phyloP scores from a whole-genome alignment of 1,140 invertebrate species.

The Ruditapes philippinarum region DNA sequence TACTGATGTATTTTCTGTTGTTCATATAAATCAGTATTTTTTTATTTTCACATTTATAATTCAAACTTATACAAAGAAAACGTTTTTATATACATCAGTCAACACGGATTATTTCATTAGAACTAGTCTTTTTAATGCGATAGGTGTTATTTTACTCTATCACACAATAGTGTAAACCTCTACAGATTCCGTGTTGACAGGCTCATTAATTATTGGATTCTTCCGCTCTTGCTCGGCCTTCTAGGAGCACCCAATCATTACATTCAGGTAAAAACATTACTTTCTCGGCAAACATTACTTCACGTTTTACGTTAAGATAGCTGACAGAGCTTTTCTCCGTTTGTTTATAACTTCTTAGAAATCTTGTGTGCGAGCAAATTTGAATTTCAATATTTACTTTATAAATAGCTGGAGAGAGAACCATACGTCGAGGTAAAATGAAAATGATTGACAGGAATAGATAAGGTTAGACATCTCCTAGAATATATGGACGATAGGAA shows the following conservation, averaged over 20 bases:
- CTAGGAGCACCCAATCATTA: neutral
- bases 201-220: conserved; percentile 1
- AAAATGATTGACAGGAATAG: neutral
- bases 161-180: neutral
- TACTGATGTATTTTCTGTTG: too few relatives aligned
- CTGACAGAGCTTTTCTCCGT: neutral
- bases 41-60: too few relatives aligned
- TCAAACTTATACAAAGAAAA: too few relatives aligned
- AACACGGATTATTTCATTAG: too few relatives aligned
- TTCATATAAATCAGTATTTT: too few relatives aligned
- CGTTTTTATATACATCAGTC: too few relatives aligned
- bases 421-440: neutral
- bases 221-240: neutral
- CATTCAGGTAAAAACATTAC: neutral
- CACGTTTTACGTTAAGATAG: neutral
- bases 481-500: neutral
- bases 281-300: neutral
- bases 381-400: neutral
- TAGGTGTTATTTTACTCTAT: too few relatives aligned
- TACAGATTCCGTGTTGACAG: neutral
- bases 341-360: neutral
- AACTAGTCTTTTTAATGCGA: too few relatives aligned
- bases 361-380: neutral
- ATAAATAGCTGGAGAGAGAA: too few relatives aligned
- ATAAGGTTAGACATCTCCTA: neutral